These are phyloP conservation scores for Spisula subtruncata DNA, from an alignment of 2,888 invertebrate species.

Conservation along the genomic window DNA sequence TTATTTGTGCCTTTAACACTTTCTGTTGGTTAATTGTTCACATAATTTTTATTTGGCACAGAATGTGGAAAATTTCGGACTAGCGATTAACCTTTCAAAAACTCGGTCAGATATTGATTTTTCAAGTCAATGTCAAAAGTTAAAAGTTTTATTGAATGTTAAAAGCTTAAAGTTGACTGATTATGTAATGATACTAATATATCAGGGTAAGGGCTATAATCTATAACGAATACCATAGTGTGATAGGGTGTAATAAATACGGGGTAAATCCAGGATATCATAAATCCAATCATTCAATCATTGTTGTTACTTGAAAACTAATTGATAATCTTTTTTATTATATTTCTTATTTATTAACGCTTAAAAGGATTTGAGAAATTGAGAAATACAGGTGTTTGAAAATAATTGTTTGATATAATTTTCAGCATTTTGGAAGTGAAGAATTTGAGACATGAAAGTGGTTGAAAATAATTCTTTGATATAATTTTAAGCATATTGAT, in stretches of 20 bases:
- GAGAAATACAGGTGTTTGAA: too few species aligned
- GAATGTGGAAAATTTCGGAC: neutral
- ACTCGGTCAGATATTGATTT: neutral
- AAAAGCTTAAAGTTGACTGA: neutral
- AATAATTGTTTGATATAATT: too few species aligned
- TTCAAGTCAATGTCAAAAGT: neutral
- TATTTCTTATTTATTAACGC: neutral
- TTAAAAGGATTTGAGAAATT: too few species aligned
- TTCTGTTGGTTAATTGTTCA: too few species aligned
- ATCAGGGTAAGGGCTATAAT: neutral
- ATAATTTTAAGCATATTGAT: neutral
- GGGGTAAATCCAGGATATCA: neutral
- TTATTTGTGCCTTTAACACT: too few species aligned
- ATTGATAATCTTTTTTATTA: conserved; percentile 12
- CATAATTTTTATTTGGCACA: neutral
- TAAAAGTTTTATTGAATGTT: neutral
- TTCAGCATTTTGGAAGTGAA: too few species aligned
- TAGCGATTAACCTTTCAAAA: neutral
- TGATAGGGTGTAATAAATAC: neutral
- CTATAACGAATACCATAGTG: conserved; percentile 8
- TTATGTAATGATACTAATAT: conserved; percentile 15
- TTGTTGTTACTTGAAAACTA: neutral
- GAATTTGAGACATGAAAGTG: neutral
- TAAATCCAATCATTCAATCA: too few species aligned
- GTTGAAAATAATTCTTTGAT: neutral